Evolutionary conservation across 1,140 invertebrate species (phyloP), one percentile per base, ranked within the genome.

Genomic region (Antheraea pernyi): DNA sequence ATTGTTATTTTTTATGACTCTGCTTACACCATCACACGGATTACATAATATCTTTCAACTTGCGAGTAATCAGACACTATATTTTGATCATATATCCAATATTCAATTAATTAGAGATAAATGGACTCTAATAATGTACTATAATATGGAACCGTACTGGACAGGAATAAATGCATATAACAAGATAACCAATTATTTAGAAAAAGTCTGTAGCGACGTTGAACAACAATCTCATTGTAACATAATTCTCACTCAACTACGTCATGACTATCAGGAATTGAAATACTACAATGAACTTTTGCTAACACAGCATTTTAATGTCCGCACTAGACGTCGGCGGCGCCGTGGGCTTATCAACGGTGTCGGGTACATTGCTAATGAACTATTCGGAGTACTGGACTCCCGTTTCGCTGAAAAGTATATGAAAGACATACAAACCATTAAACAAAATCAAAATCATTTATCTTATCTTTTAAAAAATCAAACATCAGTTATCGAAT

Each of bases 361-460:
- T 16, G 46, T 83, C 6, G 78, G 80, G 10, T 73, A 76, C 63
- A 53, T 80, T 0, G 78, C 78, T 3, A 73, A 75, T 59, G 36
- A 19, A 3, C 61, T 82, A 3, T 80, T 80, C 61, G 79, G 79
- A 3, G 79, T 81, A 73, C 42, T 83, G 4, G 79, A 79, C 67
- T 67, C 72, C n/a, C n/a, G n/a, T n/a, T n/a, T n/a, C n/a, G n/a
- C 3, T 1, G 4, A 30, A 30, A 2, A 30, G 1, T 30, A 1
- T 30, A 1, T 30, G 1, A 30, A 30, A 30, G 1, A 30, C 22
- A 30, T 30, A 30, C 1, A 30, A 30, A 30, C 22, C 22, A 30
- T 30, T 30, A 30, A n/a, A n/a, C n/a, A n/a, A n/a, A n/a, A 30
- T 30, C 22, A 30, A 30, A 30, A 30, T 30, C 22, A 30, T 30